Percentiles rank a stretch among this genome's conserved stretches.
Conservation (phyloP, 2,113 vertebrate genomes). For the Cephalopterus ornatus region DNA sequence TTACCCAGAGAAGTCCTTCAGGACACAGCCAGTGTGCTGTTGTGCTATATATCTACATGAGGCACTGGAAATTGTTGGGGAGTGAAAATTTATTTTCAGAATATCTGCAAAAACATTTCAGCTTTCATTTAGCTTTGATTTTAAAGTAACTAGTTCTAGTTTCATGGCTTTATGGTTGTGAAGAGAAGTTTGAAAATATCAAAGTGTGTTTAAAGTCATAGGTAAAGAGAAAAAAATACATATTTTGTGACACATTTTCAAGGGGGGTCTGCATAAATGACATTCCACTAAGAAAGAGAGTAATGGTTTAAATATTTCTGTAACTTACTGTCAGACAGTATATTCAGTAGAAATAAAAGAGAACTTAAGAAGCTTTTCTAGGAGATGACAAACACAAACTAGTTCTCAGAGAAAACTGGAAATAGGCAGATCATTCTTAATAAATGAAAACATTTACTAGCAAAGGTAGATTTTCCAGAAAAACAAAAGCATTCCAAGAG, state of each 20-base stretch:
- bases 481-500: not conserved
- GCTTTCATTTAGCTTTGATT: not conserved
- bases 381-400: not conserved
- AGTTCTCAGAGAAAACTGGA: not conserved
- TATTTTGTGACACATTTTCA: not conserved
- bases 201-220: not conserved
- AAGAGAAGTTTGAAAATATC: not conserved
- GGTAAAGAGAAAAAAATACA: not conserved
- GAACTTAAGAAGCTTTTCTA: not conserved
- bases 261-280: not conserved
- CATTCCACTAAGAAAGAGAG: not conserved
- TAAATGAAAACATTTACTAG: not conserved
- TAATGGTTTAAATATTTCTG: not conserved
- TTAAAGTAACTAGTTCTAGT: not conserved
- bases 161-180: not conserved
- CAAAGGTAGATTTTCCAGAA: not conserved
- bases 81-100: not conserved
- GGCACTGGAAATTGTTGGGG: not conserved
- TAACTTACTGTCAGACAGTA: not conserved
- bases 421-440: not conserved
- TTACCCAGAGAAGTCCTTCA: not conserved
- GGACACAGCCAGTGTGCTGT: not conserved
- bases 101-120: not conserved
- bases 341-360: not conserved
- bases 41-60: not conserved